phyloP scores from a whole-genome alignment of 2,888 invertebrate genomes.

The Chirona hameri region DNA sequence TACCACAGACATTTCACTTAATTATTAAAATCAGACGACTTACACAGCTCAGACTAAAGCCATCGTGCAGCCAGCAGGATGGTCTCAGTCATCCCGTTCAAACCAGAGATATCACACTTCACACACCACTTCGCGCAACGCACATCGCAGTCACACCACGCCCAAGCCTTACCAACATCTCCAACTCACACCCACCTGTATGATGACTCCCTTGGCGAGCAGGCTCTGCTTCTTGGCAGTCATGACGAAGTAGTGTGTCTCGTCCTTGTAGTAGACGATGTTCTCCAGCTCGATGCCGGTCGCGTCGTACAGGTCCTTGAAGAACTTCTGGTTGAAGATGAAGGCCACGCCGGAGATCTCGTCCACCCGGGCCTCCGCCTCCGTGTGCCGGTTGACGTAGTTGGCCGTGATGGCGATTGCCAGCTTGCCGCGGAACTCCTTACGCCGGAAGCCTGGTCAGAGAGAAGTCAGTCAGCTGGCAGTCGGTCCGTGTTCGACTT shows the following conservation, averaged over 20 bases:
- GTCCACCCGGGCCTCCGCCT: slow-evolving; percentile 86
- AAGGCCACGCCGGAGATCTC: slow-evolving; percentile 77
- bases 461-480: too few relatives aligned
- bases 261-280: slow-evolving; percentile 98
- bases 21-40: too few relatives aligned
- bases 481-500: too few relatives aligned
- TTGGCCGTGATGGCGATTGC: slow-evolving; percentile 99
- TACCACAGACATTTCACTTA: too few relatives aligned
- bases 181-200: slow-evolving; percentile 42
- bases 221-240: slow-evolving; percentile 97
- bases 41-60: too few relatives aligned
- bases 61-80: too few relatives aligned
- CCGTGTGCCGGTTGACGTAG: slow-evolving; percentile 90
- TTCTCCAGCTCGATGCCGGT: slow-evolving; percentile 97
- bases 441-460: slow-evolving; percentile 76
- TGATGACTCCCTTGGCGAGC: slow-evolving; percentile 69
- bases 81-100: too few relatives aligned
- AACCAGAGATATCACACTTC: too few relatives aligned
- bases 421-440: slow-evolving; percentile 85
- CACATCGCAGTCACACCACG: too few relatives aligned
- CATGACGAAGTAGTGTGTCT: slow-evolving; percentile 99
- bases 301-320: slow-evolving; percentile 81
- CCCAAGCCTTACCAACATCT: not conserved
- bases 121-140: too few relatives aligned
- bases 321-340: slow-evolving; percentile 98